phyloP scores from a whole-genome alignment of 2,797 vertebrate genomes.

The Aratinga solstitialis region DNA sequence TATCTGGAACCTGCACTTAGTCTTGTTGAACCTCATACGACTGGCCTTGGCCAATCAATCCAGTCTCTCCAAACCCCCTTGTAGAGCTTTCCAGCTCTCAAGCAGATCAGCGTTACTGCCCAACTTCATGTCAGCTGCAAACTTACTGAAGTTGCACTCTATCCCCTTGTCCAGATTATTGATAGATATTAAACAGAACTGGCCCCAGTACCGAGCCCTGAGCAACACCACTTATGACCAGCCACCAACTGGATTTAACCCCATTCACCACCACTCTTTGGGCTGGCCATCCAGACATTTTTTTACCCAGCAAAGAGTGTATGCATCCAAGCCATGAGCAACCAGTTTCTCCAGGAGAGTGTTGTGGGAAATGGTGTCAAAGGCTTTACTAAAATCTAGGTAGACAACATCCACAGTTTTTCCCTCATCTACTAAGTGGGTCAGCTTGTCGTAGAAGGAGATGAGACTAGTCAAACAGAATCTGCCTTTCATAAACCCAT shows the following conservation, averaged over 20 bases:
- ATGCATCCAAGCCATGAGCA: not conserved
- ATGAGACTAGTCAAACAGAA: not conserved
- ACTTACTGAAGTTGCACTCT: not conserved
- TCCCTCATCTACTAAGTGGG: not conserved
- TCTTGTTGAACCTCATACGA: not conserved
- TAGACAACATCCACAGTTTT: not conserved
- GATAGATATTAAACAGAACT: not conserved
- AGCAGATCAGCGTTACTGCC: not conserved
- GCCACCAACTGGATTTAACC: not conserved
- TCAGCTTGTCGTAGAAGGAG: not conserved
- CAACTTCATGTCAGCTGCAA: not conserved
- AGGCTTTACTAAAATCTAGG: not conserved
- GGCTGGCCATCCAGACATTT: not conserved
- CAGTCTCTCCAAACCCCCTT: not conserved
- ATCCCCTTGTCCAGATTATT: not conserved
- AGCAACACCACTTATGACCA: not conserved
- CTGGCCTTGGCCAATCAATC: not conserved
- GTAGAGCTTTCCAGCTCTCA: not conserved
- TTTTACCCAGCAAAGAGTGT: rapidly evolving
- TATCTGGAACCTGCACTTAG: not conserved
- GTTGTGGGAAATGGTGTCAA: not conserved
- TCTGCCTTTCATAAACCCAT: not conserved
- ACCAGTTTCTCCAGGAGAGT: not conserved
- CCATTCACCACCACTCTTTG: rapidly evolving
- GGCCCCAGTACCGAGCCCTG: no score